Evolutionary conservation across 2,113 vertebrate species (phyloP), one percentile per base, ranked within the genome.

Genomic region (Rhadina sibilatrix): DNA sequence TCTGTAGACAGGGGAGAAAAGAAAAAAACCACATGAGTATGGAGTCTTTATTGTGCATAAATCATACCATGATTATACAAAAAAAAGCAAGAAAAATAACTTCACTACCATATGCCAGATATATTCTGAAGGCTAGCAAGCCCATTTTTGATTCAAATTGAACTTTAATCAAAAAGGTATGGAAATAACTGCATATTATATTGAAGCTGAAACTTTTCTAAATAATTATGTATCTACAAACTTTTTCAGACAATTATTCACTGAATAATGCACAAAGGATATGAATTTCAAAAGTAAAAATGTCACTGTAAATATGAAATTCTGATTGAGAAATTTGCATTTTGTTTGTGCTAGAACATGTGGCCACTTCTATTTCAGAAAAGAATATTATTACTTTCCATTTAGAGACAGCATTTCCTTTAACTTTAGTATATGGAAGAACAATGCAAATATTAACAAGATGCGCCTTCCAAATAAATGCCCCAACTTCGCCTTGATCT

Each of bases 221-320:
- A 94, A 57, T 92, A 94, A 94, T 91, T 96, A 91, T 78, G 9
- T 56, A 72, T 75, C 74, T 92, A 94, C 80, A 94, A 90, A 94
- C 40, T 94, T 95, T 94, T 95, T 46, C 93, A 96, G 77, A 82
- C 44, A 96, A 94, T 94, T 93, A 95, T 95, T 94, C 93, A 94
- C 83, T 97, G 93, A 96, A 94, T 92, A 96, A 97, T 87, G 91
- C 87, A 95, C 87, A 94, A 94, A 97, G 83, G 77, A 79, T 87
- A 96, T 93, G 94, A 95, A 96, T 84, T 87, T 95, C 91, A 95
- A 94, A 94, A 94, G 89, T 91, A 94, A 89, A 91, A 69, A 76
- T 64, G 54, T 89, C 95, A 95, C 54, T 18, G 37, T 60, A 80
- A 35, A 86, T 90, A 87, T 53, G 71, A 95, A 93, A 95, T 95